A percentile compares a stretch with the other conserved stretches of the same genome.
Evolutionary conservation across 2,797 vertebrate genomes (phyloP).

Genomic region (Acrocephalus scirpaceus): DNA sequence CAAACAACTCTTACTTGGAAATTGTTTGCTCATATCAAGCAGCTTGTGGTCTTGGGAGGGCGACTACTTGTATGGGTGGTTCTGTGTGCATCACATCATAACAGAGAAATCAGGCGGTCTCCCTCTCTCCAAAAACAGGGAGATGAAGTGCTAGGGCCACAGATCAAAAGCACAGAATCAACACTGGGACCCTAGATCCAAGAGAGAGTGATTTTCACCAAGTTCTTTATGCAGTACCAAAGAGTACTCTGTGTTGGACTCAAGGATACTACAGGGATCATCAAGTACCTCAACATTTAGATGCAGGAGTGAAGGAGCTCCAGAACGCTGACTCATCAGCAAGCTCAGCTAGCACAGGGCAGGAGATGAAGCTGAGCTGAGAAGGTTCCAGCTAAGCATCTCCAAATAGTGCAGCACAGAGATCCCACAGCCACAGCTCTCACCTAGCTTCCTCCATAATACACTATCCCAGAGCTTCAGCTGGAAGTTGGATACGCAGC

Average conservation of each 20-base stretch:
- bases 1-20: neutral
- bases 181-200: neutral
- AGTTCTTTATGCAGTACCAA: neutral
- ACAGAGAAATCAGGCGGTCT: neutral
- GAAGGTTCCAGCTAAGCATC: neutral
- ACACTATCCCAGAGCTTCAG: neutral
- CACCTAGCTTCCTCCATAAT: neutral
- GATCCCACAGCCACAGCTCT: neutral
- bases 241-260: neutral
- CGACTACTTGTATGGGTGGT: neutral
- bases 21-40: neutral
- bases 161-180: neutral
- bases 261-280: neutral
- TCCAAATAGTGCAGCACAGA: neutral
- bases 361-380: neutral
- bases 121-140: neutral
- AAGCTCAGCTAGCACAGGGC: neutral
- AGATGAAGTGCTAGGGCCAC: neutral
- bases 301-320: neutral
- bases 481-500: neutral
- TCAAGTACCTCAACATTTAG: neutral
- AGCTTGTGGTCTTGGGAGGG: neutral
- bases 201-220: neutral
- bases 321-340: neutral
- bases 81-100: neutral